Evolutionary conservation across 2,113 vertebrate genomes (phyloP).

Genomic region (Damaliscus lunatus): DNA sequence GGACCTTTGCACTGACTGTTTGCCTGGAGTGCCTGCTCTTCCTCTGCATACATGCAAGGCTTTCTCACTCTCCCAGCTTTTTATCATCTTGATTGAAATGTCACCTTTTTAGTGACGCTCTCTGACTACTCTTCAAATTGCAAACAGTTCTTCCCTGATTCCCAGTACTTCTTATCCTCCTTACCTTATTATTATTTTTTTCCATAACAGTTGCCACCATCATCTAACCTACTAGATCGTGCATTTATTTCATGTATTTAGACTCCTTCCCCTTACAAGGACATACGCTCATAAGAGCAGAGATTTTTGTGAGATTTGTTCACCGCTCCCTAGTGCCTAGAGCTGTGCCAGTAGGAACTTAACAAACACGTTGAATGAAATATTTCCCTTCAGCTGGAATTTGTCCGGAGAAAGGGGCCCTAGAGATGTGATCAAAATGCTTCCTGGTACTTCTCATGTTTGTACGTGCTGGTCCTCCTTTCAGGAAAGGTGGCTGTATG

Average conservation of each 20-base stretch:
- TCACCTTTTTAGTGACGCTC: neutral
- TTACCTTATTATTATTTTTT: neutral
- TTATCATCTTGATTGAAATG: neutral
- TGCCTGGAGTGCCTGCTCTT: neutral
- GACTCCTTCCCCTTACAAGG: neutral
- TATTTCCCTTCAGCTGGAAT: neutral
- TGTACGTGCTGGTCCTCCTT: neutral
- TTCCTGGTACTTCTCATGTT: neutral
- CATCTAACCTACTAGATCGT: neutral
- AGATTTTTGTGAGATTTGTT: neutral
- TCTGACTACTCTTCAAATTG: neutral
- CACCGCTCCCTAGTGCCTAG: neutral
- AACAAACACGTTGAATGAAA: neutral
- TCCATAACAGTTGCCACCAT: neutral
- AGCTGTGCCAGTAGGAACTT: neutral
- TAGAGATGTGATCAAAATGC: neutral
- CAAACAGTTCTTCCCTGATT: neutral
- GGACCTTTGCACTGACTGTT: neutral
- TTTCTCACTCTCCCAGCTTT: neutral
- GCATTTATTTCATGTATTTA: neutral
- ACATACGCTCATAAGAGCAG: neutral
- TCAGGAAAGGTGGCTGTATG: neutral
- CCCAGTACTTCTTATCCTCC: neutral
- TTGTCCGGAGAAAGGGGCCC: neutral
- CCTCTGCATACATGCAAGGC: neutral